Evolutionary conservation across 2,113 vertebrate species (phyloP).

Genomic region (Vidua chalybeata): DNA sequence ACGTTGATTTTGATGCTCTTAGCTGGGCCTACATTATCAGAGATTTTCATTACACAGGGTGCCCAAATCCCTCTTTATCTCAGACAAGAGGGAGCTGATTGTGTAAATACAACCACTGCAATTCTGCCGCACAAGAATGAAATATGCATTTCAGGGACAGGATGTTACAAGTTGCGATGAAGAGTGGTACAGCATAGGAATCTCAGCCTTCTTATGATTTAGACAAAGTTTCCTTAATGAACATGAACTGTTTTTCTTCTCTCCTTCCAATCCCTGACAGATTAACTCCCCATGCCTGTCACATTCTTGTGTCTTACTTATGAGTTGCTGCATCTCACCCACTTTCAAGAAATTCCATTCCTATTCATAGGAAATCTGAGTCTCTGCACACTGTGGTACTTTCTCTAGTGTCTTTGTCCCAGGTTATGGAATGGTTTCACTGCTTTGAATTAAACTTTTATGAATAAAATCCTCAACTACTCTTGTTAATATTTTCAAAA

Average conservation of each 20-base stretch:
- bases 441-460: not conserved
- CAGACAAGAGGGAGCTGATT: not conserved
- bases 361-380: not conserved
- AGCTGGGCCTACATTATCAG: not conserved
- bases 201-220: not conserved
- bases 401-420: not conserved
- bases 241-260: not conserved
- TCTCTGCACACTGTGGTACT: not conserved
- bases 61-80: not conserved
- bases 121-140: not conserved
- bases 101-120: not conserved
- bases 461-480: not conserved
- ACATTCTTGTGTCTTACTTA: not conserved
- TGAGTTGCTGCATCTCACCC: not conserved
- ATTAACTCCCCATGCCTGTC: not conserved
- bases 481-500: not conserved
- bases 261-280: not conserved
- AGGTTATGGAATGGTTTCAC: not conserved
- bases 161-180: not conserved
- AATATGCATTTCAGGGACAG: not conserved
- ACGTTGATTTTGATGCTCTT: not conserved
- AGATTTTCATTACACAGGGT: not conserved
- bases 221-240: not conserved
- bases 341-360: not conserved
- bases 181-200: not conserved